Conservation (phyloP, 1,140 invertebrate species). For the Pentalonia nigronervosa region DNA sequence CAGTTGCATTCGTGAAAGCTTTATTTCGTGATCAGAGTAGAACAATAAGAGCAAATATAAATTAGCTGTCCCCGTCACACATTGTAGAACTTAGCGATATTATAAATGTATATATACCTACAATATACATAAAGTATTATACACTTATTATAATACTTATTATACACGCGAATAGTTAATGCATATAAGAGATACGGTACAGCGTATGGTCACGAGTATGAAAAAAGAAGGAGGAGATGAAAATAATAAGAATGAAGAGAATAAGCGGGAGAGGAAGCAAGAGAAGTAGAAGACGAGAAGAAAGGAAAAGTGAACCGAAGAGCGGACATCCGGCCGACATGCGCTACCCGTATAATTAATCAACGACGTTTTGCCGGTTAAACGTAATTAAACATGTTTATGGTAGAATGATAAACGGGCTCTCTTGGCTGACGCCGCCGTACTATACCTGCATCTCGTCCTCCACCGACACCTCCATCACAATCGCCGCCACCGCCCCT, state of each 20-base stretch:
- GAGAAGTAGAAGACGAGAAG: background rate
- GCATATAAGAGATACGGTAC: background rate
- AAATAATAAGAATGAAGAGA: slow-evolving; percentile 14
- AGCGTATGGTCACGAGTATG: background rate
- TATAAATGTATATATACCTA: background rate
- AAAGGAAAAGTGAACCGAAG: background rate
- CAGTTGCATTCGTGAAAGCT: slow-evolving; percentile 16
- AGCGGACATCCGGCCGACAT: slow-evolving; percentile 49
- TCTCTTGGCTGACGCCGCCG: background rate
- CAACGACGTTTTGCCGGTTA: slow-evolving; percentile 53
- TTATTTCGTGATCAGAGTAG: background rate
- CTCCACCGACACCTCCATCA: background rate
- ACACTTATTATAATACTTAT: slow-evolving; percentile 17
- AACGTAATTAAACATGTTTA: slow-evolving; percentile 57
- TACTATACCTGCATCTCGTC: background rate
- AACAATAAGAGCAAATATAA: slow-evolving; percentile 8
- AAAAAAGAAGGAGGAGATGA: background rate
- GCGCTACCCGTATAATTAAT: slow-evolving; percentile 49
- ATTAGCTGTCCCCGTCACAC: slow-evolving; percentile 16
- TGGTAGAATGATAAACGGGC: slow-evolving; percentile 52
- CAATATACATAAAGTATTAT: background rate
- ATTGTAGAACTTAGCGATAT: background rate
- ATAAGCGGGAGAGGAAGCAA: no score
- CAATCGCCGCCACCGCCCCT: background rate
- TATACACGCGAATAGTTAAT: background rate